phyloP scores from a whole-genome alignment of 2,113 vertebrate species.

The Rhea americana region DNA sequence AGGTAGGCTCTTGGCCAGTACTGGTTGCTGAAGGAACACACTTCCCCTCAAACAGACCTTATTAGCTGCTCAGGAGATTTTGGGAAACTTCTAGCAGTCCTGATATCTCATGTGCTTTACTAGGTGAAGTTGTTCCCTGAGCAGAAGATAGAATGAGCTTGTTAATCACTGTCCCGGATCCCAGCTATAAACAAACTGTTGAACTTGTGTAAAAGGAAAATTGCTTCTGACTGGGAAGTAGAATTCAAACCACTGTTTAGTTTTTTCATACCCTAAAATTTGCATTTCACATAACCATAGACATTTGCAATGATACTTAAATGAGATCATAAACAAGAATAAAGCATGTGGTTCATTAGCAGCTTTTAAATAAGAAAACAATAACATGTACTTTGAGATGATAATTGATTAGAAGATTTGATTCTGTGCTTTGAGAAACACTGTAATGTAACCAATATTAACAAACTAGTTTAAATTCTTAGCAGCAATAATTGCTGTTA shows the following conservation, averaged over 20 bases:
- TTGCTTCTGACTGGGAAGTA: not conserved
- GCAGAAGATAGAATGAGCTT: not conserved
- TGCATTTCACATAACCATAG: not conserved
- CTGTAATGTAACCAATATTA: not conserved
- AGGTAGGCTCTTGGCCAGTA: not conserved
- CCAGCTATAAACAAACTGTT: not conserved
- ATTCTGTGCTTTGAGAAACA: not conserved
- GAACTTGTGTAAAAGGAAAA: not conserved
- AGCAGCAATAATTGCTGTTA: not conserved
- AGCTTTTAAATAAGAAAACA: conserved; percentile 1
- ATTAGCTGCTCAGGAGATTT: not conserved
- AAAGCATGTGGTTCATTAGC: not conserved
- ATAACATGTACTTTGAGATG: not conserved
- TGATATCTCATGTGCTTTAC: fast-evolving
- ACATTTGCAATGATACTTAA: not conserved
- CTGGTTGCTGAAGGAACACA: not conserved
- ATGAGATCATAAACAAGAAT: not conserved
- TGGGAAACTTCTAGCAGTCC: not conserved
- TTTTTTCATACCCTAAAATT: not conserved
- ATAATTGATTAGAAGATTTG: conserved; percentile 6
- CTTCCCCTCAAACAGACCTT: not conserved
- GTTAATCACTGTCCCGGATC: not conserved
- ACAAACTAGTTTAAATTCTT: not conserved
- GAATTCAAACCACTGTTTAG: not conserved
- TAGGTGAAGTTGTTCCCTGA: not conserved